These are phyloP conservation scores for Crocidura indochinensis DNA, from an alignment of 2,797 vertebrate species.

Conservation along the genomic window DNA sequence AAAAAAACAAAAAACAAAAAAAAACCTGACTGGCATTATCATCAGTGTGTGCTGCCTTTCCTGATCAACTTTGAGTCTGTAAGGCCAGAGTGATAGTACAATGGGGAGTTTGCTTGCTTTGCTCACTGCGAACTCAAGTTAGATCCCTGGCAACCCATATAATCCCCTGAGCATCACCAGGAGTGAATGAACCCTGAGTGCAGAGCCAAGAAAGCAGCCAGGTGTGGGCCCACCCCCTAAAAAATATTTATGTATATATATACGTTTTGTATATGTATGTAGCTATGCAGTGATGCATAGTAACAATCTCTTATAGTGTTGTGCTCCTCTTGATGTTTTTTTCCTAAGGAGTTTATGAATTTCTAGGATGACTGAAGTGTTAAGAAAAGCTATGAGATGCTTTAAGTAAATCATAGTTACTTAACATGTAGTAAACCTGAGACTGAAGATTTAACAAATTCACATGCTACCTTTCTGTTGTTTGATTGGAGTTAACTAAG, in stretches of 20 bases:
- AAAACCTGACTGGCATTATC: not conserved
- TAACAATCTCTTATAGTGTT: not conserved
- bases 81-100: too few relatives aligned
- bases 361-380: not conserved
- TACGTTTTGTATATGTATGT: too few relatives aligned
- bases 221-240: too few relatives aligned
- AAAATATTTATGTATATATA: too few relatives aligned
- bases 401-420: slow-evolving; percentile 9
- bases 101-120: too few relatives aligned
- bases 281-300: not conserved
- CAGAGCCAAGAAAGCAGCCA: too few relatives aligned
- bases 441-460: slow-evolving; percentile 5
- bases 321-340: not conserved
- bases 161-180: too few relatives aligned
- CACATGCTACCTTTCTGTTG: slow-evolving; percentile 36
- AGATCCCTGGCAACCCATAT: too few relatives aligned
- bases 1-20: too few relatives aligned
- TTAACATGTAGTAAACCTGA: slow-evolving; percentile 20
- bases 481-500: not conserved
- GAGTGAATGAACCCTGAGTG: too few relatives aligned
- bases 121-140: too few relatives aligned
- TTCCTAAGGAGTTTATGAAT: not conserved
- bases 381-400: slow-evolving; percentile 14
- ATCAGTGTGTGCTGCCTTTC: not conserved
- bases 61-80: not conserved